Conservation (phyloP, 1,140 invertebrate genomes). For the Amphibalanus amphitrite region DNA sequence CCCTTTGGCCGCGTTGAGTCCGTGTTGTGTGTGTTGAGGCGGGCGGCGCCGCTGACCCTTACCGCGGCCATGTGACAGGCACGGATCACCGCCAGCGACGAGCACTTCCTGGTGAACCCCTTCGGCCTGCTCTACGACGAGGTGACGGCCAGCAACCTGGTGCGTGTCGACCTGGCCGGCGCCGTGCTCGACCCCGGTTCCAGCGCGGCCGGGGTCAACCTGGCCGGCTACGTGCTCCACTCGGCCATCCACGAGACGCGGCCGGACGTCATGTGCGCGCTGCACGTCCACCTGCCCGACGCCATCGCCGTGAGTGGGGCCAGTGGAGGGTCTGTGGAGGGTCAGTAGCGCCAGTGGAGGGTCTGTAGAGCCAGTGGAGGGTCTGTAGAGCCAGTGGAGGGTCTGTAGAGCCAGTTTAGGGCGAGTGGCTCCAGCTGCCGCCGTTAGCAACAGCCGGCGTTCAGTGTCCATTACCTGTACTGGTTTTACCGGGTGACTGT, state of each 20-base stretch:
- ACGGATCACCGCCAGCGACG: conserved; percentile 80
- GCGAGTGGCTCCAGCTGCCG: no score
- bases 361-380: no score
- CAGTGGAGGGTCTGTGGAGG: no score
- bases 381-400: no score
- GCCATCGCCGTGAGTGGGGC: conserved; percentile 53
- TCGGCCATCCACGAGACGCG: conserved; percentile 90
- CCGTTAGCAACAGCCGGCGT: no score
- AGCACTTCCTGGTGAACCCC: conserved; percentile 93
- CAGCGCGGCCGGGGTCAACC: conserved; percentile 66
- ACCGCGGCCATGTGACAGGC: conserved; percentile 31
- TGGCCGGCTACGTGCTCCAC: conserved; percentile 70
- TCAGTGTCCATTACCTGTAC: no score
- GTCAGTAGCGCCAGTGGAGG: no score
- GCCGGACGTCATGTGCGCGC: conserved; percentile 88
- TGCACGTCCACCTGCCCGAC: conserved; percentile 80
- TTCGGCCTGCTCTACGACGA: conserved; percentile 93
- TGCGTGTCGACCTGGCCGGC: conserved; percentile 83
- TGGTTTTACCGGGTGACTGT: no score
- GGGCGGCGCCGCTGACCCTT: background rate
- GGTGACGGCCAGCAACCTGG: conserved; percentile 87
- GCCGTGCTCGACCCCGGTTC: conserved; percentile 30
- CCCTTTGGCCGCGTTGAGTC: no score
- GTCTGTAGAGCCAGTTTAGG: no score
- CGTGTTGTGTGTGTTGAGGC: no score